phyloP scores from a whole-genome alignment of 2,113 vertebrate species.

The Nyctereutes procyonoides region DNA sequence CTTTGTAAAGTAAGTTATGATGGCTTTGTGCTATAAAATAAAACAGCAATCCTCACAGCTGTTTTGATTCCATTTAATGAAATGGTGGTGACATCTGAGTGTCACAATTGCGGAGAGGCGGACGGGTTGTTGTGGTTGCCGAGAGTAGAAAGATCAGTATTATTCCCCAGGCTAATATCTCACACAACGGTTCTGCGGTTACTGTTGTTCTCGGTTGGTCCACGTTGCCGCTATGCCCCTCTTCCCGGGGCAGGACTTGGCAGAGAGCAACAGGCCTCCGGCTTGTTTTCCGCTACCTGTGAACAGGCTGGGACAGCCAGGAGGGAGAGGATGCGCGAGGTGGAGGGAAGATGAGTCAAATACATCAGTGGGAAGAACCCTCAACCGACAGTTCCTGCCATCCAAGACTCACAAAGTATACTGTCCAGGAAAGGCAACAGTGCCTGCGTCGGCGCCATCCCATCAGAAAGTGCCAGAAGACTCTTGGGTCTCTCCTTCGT shows the following conservation, averaged over 20 bases:
- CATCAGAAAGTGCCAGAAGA: not conserved
- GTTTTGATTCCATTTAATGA: slow-evolving; percentile 67
- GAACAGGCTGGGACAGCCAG: not conserved
- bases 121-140: not conserved
- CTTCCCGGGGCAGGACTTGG: slow-evolving; percentile 4
- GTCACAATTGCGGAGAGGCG: not conserved
- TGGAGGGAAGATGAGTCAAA: not conserved
- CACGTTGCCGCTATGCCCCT: not conserved
- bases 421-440: not conserved
- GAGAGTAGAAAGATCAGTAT: slow-evolving; percentile 47
- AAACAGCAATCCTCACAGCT: slow-evolving; percentile 69
- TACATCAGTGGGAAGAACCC: not conserved
- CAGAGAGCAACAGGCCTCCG: not conserved
- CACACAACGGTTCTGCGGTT: slow-evolving; percentile 20
- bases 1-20: slow-evolving; percentile 67
- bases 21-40: slow-evolving; percentile 62
- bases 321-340: not conserved
- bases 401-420: not conserved
- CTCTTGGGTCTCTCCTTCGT: not conserved
- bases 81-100: slow-evolving; percentile 58
- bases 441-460: not conserved
- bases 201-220: slow-evolving; percentile 37
- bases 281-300: not conserved
- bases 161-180: slow-evolving; percentile 59
- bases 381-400: slow-evolving; percentile 56